Conservation (phyloP, 53 echinoderm and acorn worm species). For the Antedon mediterranea region DNA sequence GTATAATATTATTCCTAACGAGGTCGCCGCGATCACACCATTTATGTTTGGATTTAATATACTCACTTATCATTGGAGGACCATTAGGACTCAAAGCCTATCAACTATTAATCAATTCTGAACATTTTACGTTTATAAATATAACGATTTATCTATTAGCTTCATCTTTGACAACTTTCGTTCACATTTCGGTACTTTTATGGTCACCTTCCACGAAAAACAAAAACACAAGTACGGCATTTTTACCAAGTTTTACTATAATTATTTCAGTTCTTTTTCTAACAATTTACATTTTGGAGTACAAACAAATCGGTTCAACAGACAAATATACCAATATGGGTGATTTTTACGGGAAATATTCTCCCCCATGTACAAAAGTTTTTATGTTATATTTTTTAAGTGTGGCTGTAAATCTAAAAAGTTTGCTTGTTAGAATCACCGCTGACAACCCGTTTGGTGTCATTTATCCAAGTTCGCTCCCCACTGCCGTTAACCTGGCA, state of each 20-base stretch:
- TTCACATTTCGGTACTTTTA: not conserved
- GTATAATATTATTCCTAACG: slow-evolving; percentile 4
- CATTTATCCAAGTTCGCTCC: not conserved
- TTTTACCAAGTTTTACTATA: not conserved
- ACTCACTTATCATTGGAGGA: slow-evolving; percentile 13
- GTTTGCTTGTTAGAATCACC: not conserved
- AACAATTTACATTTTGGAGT: not conserved
- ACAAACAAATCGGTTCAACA: not conserved
- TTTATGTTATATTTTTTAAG: not conserved
- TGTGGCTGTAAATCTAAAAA: not conserved
- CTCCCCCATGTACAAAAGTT: not conserved
- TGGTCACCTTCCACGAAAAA: not conserved
- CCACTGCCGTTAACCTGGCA: not conserved
- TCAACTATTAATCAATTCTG: not conserved
- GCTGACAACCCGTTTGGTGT: not conserved
- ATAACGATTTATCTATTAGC: not conserved
- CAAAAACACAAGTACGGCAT: not conserved
- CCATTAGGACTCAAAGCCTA: slow-evolving; percentile 10
- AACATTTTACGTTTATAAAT: not conserved
- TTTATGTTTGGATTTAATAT: not conserved
- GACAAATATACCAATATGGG: not conserved
- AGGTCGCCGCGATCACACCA: slow-evolving; percentile 6
- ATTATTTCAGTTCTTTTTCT: not conserved
- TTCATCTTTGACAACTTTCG: not conserved
- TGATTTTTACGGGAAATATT: not conserved